These are phyloP conservation scores for Chalcis sispes DNA, from an alignment of 2,888 invertebrate species.

Conservation along the genomic window DNA sequence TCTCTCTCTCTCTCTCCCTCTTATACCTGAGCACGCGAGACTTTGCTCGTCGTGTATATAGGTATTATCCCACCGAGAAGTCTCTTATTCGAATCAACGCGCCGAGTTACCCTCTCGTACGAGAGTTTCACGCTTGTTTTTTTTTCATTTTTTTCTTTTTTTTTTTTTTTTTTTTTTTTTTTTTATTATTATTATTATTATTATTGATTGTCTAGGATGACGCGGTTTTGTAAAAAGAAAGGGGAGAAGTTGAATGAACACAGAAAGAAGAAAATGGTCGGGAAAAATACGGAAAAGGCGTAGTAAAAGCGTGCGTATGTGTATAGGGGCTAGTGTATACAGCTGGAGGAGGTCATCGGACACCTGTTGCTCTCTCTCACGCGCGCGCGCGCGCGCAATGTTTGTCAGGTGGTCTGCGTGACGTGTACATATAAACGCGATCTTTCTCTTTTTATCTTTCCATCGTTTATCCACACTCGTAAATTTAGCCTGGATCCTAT, in stretches of 20 bases:
- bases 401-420: conserved; percentile 46
- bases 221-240: too few species aligned
- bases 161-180: too few species aligned
- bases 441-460: too few species aligned
- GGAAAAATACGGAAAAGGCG: conserved; percentile 22
- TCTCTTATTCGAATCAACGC: too few species aligned
- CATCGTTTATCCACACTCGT: conserved; percentile 15
- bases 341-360: conserved; percentile 61
- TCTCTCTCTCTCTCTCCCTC: not conserved
- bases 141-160: not conserved
- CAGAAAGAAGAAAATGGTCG: not conserved
- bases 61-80: too few species aligned
- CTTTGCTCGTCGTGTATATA: not conserved
- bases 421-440: not conserved
- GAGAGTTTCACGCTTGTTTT: not conserved
- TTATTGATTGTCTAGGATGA: too few species aligned
- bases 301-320: not conserved
- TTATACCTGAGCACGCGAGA: not conserved
- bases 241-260: not conserved
- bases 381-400: not conserved
- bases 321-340: not conserved
- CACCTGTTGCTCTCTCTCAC: conserved; percentile 63
- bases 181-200: too few species aligned
- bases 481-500: conserved; percentile 41
- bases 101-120: too few species aligned